A percentile compares a stretch with the other conserved stretches of the same genome.
Evolutionary conservation across 2,888 invertebrate genomes (phyloP).

Genomic region (Beris morrisii): DNA sequence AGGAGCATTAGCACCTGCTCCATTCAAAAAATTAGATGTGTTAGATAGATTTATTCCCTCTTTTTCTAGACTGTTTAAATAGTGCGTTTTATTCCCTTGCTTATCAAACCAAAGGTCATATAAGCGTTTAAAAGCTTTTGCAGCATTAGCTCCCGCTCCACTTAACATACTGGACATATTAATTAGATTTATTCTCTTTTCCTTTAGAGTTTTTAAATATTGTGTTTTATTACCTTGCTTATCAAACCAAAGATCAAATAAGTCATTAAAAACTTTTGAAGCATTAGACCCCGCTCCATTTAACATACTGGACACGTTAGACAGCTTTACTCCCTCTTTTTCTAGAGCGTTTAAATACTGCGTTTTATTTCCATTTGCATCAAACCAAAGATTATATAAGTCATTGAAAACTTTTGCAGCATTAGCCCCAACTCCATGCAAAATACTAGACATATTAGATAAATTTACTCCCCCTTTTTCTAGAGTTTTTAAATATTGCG

Average conservation of each 20-base stretch:
- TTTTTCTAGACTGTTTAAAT: conserved; percentile 11
- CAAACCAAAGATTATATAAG: no score
- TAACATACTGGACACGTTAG: conserved; percentile 20
- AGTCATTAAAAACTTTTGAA: conserved; percentile 40
- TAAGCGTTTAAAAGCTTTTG: conserved; percentile 43
- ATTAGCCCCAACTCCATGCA: no score
- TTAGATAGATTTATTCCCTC: not conserved
- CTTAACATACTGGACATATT: not conserved
- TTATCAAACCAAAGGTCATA: conserved; percentile 40
- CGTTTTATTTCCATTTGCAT: no score
- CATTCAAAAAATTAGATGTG: conserved; percentile 15
- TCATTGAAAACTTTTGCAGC: no score
- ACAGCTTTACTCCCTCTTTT: no score
- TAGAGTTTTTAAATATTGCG: no score
- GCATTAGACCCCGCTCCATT: conserved; percentile 24
- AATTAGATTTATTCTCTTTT: conserved; percentile 11
- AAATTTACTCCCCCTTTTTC: no score
- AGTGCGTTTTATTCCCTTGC: conserved; percentile 34
- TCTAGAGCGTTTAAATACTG: no score
- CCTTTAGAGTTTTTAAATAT: not conserved
- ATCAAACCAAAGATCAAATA: conserved; percentile 41
- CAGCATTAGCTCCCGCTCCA: conserved; percentile 35
- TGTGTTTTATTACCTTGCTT: conserved; percentile 29
- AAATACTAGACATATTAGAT: no score
- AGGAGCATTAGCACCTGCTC: conserved; percentile 34